Base-by-base conservation (phyloP, 2,797 vertebrate genomes). In the Discoglossus pictus region DNA sequence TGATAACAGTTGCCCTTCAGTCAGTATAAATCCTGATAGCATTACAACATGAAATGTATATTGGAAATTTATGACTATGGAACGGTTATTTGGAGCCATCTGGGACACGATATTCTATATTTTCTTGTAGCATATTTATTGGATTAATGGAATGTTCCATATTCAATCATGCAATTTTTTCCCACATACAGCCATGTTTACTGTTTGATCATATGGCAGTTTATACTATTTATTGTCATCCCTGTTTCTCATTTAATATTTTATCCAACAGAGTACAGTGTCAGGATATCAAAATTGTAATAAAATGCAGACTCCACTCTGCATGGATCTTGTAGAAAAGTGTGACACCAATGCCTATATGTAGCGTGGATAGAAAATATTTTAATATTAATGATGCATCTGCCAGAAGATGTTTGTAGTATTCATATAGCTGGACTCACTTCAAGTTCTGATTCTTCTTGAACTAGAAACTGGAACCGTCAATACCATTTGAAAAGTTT, bases 341-440 rank as follows among this genome's bases (percentile, higher is more conserved):
- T 13, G 8, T 4, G 27, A 8, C 27, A 31, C 27, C 27, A 18
- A 38, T 21, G 43, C 47, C 60, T 51, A 31, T 42, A 64, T 56
- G 50, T 38, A 50, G 13, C n/a, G 16, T 35, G 51, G 43, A 63
- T 56, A 16, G 7, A 55, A 55, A 55, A 38, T 38, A 15, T 56
- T 52, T 46, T 47, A 38, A 54, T 40, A 69, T 61, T 70, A 71
- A 71, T 50, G 53, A 56, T 51, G 60, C 43, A 63, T 58, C 52
- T 64, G 60, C 60, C 68, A 71, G 6, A 8, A 20, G 69, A 62
- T 50, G 76, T 74, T 75, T 78, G 71, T 0, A 0, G 59, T 76
- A 67, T 64, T 73, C 72, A 69, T 72, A 73, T 75, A 70, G 74
- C 71, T 76, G 76, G 78, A 81, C 72, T 71, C 54, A 72, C 68